A percentile compares a stretch with the other conserved stretches of the same genome.
Conservation (phyloP, 2,113 vertebrate genomes). For the Sporophila hypoxantha region DNA sequence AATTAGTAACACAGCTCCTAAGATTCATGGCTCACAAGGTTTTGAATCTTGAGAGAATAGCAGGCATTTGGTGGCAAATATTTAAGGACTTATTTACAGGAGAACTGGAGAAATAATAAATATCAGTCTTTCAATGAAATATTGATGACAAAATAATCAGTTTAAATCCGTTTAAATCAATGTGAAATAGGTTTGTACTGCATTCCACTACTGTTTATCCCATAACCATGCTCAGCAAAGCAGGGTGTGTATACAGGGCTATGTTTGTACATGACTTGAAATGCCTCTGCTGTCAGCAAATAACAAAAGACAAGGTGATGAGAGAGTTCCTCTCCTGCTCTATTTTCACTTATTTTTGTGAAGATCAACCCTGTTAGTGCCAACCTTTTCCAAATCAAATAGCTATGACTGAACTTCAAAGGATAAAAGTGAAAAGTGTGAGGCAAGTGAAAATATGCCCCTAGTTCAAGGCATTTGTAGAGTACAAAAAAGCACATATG, state of each 20-base stretch:
- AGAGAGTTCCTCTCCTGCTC: not conserved
- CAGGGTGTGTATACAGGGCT: slow-evolving; percentile 24
- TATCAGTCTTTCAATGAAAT: not conserved
- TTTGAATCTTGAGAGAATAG: not conserved
- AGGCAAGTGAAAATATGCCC: not conserved
- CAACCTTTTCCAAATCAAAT: not conserved
- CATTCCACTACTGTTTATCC: slow-evolving; percentile 25
- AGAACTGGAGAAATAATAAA: not conserved
- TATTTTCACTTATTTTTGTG: not conserved
- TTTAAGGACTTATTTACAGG: not conserved
- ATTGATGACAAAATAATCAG: not conserved
- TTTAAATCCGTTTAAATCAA: not conserved
- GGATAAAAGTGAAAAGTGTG: not conserved
- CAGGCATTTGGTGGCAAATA: not conserved
- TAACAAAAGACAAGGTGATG: not conserved
- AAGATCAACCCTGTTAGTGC: not conserved
- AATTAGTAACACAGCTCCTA: not conserved
- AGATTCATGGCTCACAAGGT: not conserved
- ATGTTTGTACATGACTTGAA: slow-evolving; percentile 40
- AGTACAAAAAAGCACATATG: not conserved
- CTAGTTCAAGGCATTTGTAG: not conserved
- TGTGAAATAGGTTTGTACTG: slow-evolving; percentile 7
- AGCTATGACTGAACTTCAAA: not conserved
- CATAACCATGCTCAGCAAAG: not conserved
- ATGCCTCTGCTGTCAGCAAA: not conserved